Evolutionary conservation across 1,140 invertebrate genomes (phyloP).

Genomic region (Orussus abietinus): DNA sequence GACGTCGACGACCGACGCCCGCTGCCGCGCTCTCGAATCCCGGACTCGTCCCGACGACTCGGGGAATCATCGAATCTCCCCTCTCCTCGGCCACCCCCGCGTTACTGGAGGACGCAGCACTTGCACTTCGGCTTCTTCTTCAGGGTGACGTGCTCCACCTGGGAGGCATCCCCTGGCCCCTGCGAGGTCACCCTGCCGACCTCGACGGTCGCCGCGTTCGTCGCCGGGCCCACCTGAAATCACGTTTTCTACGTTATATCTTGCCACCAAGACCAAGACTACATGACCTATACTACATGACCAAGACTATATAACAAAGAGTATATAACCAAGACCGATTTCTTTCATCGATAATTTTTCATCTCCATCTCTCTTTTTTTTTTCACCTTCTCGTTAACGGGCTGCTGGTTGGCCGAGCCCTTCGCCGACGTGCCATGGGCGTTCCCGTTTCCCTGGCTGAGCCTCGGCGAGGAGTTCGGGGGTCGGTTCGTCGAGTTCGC

Average conservation of each 20-base stretch:
- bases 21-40: no score
- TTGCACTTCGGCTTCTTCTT: constrained; percentile 89
- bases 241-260: no score
- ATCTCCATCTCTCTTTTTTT: constrained; percentile 8
- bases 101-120: constrained; percentile 84
- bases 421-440: constrained; percentile 48
- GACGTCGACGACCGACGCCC: no score
- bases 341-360: constrained; percentile 26
- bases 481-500: constrained; percentile 38
- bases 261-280: no score
- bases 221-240: constrained; percentile 31
- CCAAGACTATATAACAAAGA: constrained; percentile 11
- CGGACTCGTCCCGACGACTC: no score
- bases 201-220: constrained; percentile 62
- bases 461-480: constrained; percentile 30
- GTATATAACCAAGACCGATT: constrained; percentile 27
- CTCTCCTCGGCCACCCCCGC: constrained; percentile 12
- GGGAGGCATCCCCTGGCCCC: constrained; percentile 69
- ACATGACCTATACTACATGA: no score
- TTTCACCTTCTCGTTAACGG: constrained; percentile 45
- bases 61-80: no score
- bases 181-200: constrained; percentile 68
- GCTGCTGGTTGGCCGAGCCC: constrained; percentile 34
- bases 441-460: constrained; percentile 46
- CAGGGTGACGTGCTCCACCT: constrained; percentile 79